Conservation (phyloP, 2,888 invertebrate species). For the Buathra laborator region DNA sequence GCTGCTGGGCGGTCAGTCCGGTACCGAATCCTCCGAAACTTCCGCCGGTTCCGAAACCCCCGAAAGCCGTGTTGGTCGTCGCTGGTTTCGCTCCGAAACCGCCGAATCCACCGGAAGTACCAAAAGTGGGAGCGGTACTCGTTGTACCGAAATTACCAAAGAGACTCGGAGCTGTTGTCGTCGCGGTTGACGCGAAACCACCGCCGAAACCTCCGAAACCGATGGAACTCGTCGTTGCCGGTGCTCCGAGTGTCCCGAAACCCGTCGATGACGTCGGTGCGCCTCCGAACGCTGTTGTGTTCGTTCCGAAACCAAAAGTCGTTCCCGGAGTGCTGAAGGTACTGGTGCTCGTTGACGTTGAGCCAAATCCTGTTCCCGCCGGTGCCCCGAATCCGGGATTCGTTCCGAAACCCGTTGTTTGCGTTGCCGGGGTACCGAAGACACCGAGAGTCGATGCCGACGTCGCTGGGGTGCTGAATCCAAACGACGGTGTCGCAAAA, state of each 20-base stretch:
- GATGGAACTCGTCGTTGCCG: constrained; percentile 81
- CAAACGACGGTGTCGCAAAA: constrained; percentile 84
- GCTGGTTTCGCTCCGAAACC: constrained; percentile 86
- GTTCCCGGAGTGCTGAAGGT: constrained; percentile 76
- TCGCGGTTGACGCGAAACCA: constrained; percentile 77
- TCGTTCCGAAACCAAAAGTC: constrained; percentile 85
- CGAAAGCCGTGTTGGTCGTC: constrained; percentile 85
- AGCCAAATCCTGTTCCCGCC: constrained; percentile 86
- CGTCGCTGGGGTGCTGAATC: constrained; percentile 84
- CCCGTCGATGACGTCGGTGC: constrained; percentile 78
- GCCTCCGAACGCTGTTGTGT: constrained; percentile 85
- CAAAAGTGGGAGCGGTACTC: constrained; percentile 83
- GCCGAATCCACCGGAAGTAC: constrained; percentile 86
- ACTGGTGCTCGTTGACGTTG: constrained; percentile 78
- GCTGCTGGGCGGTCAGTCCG: constrained; percentile 75
- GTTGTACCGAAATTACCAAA: constrained; percentile 86
- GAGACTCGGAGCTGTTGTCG: constrained; percentile 82
- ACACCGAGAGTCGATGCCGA: constrained; percentile 86
- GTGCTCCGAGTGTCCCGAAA: constrained; percentile 78
- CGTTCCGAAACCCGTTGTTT: constrained; percentile 85
- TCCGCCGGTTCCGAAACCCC: constrained; percentile 82
- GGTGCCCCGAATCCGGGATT: constrained; percentile 85
- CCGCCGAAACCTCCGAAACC: constrained; percentile 83
- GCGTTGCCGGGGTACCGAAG: constrained; percentile 85
- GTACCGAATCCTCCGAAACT: constrained; percentile 79